phyloP scores from a whole-genome alignment of 2,888 invertebrate genomes.

The Celastrina argiolus region DNA sequence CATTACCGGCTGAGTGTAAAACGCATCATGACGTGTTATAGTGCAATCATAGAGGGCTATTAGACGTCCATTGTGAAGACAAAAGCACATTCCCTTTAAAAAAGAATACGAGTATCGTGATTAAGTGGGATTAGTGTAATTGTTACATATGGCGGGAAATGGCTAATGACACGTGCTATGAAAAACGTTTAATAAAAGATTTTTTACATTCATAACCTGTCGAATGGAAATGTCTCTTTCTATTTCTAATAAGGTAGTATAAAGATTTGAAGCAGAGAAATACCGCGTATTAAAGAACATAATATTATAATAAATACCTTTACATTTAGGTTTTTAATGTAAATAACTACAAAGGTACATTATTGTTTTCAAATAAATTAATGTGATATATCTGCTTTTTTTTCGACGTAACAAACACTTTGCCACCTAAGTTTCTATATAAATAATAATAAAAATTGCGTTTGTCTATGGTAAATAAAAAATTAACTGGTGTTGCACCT shows the following conservation, averaged over 20 bases:
- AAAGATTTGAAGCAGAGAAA: too few relatives aligned
- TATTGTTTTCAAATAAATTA: too few relatives aligned
- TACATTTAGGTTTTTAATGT: too few relatives aligned
- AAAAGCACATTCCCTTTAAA: constrained; percentile 16
- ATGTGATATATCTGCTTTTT: too few relatives aligned
- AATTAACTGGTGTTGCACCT: background rate
- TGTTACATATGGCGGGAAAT: constrained; percentile 16
- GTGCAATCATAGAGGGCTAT: constrained; percentile 31
- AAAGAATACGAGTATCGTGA: constrained; percentile 13
- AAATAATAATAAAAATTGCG: background rate
- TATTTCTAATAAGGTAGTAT: background rate
- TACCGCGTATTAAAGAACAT: too few relatives aligned
- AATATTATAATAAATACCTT: too few relatives aligned
- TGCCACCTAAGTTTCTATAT: background rate
- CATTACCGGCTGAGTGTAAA: constrained; percentile 26
- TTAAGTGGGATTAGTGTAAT: constrained; percentile 9
- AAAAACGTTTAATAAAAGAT: background rate
- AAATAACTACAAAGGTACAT: too few relatives aligned
- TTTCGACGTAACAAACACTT: background rate
- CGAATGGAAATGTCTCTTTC: background rate
- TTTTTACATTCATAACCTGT: background rate
- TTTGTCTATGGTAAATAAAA: background rate
- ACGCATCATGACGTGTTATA: constrained; percentile 33
- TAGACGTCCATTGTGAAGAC: constrained; percentile 26
- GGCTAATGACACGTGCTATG: background rate